Base-by-base conservation (phyloP, 1,140 invertebrate genomes). In the Dendrolimus punctatus region DNA sequence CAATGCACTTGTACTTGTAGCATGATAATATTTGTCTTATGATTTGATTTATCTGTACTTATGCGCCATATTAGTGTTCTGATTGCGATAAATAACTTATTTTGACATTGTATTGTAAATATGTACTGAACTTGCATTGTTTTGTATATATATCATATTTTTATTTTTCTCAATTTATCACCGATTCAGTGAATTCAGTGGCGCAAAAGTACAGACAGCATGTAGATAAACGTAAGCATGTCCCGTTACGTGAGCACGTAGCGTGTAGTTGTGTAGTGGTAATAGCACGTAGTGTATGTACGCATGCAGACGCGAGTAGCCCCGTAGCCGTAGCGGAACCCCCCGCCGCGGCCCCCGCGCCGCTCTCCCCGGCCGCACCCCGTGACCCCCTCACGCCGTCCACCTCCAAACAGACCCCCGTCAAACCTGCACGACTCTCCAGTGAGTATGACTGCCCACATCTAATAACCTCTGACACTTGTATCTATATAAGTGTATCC, bases 261-360 rank as follows among this genome's bases (percentile, higher is more conserved):
- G 53, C 53, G 56, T 53, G 58, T 51, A 72, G 71, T 79, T 74
- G 74, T 57, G 73, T 68, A 78, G 75, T 60, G 61, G 61, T 81
- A 84, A 81, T 75, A 73, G 80, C 80, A 84, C 80, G 76, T 84
- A 84, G 78, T 58, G 23, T 73, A 64, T 76, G 66, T 80, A 63
- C 72, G 79, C 79, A 82, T 82, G 81, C 77, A 85, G 80, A 78
- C 64, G 55, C 62, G 50, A 62, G 58, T 56, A 57, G 54, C 51
- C 62, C 60, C 50, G 46, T 23, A 23, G 23, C 61, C 57, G 61
- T 64, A 46, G 60, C 51, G 47, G 43, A 50, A 51, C n/a, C 58
- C 10, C 23, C 49, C 39, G 39, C 39, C 49, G 6, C 49, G 8
- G 5, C 38, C 39, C 44, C 48, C 40, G 5, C 57, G 8, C 5